A percentile compares a stretch with the other conserved stretches of the same genome.
These are phyloP conservation scores for Mystacornis crossleyi DNA, from an alignment of 2,113 vertebrate genomes.

Conservation along the genomic window DNA sequence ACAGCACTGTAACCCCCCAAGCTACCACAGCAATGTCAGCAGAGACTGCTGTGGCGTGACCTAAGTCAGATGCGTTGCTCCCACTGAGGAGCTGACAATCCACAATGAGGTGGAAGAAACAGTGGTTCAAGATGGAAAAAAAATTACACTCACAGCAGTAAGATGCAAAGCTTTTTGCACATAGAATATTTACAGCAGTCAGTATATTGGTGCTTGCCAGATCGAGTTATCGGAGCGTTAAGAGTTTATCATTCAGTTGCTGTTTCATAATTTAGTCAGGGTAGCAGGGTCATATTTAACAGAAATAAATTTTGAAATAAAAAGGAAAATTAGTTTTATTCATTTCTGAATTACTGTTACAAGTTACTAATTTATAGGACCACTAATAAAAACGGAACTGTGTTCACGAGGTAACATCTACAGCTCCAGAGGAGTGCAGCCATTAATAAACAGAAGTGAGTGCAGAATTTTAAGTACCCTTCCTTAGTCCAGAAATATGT, in stretches of 20 bases:
- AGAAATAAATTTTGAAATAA: constrained; percentile 33
- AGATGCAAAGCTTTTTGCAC: neutral
- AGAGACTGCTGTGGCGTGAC: neutral
- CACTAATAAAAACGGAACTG: constrained; percentile 35
- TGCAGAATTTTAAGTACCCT: constrained; percentile 52
- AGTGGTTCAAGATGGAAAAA: neutral
- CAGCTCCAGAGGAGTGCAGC: neutral
- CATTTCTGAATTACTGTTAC: constrained; percentile 1
- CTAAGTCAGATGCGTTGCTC: neutral
- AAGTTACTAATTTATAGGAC: constrained; percentile 17
- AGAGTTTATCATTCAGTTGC: neutral
- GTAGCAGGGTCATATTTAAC: neutral
- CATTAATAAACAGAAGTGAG: constrained; percentile 45
- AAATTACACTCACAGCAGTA: neutral
- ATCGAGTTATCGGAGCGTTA: neutral
- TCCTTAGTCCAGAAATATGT: constrained; percentile 34
- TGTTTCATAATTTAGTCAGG: neutral
- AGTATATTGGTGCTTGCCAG: neutral
- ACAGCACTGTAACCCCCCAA: neutral
- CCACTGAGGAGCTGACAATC: neutral
- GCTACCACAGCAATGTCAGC: neutral
- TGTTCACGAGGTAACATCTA: constrained; percentile 14
- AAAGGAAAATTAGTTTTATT: constrained; percentile 45
- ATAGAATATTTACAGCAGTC: neutral
- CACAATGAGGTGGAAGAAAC: neutral